phyloP scores from a whole-genome alignment of 1,140 invertebrate genomes.

The Dufourea novaeangliae region DNA sequence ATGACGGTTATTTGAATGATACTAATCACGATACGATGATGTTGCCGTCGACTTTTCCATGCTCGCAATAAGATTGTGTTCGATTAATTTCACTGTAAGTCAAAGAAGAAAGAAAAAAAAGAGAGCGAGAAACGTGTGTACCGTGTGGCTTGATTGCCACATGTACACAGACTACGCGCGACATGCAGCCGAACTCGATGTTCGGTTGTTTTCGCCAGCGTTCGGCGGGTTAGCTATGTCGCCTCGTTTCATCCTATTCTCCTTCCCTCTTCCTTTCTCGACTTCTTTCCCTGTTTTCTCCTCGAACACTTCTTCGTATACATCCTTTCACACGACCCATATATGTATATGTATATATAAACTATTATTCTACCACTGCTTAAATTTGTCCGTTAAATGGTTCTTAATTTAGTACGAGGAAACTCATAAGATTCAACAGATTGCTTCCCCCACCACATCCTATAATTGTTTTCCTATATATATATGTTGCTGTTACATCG shows the following conservation, averaged over 20 bases:
- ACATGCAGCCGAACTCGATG: conserved; percentile 55
- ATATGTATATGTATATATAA: not conserved
- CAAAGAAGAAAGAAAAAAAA: conserved; percentile 53
- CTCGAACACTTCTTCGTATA: conserved; percentile 2
- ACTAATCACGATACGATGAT: not conserved
- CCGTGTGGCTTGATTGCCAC: conserved; percentile 78
- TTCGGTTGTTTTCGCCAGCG: conserved; percentile 63
- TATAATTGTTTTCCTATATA: conserved; percentile 11
- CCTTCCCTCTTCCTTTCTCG: conserved; percentile 31
- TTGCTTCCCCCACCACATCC: conserved; percentile 6
- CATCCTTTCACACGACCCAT: conserved; percentile 41
- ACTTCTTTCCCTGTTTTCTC: conserved; percentile 34
- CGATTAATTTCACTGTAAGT: conserved; percentile 42
- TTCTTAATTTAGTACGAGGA: conserved; percentile 10
- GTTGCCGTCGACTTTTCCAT: conserved; percentile 8
- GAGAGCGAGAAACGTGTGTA: conserved; percentile 61
- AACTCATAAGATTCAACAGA: conserved; percentile 36
- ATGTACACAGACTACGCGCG: conserved; percentile 76
- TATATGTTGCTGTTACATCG: conserved; percentile 20
- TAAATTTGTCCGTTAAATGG: conserved; percentile 18
- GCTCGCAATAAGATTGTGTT: conserved; percentile 4
- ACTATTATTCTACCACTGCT: conserved; percentile 8
- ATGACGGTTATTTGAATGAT: not conserved
- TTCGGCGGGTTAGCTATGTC: conserved; percentile 52
- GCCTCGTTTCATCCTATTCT: conserved; percentile 52